Conservation (phyloP, 2,113 vertebrate species). For the Monopterus albus region DNA sequence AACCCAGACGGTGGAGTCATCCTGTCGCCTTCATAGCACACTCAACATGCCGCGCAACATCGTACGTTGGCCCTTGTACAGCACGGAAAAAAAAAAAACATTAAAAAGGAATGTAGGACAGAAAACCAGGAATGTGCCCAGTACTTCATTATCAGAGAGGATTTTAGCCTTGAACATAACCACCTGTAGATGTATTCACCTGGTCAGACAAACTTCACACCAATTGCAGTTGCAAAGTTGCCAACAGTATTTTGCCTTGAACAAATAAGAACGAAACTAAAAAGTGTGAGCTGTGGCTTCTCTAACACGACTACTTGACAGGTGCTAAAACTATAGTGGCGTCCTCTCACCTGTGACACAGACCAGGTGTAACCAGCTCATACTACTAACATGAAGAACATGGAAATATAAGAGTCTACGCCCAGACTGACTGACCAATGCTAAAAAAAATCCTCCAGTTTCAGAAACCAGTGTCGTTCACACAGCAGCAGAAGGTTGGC, state of each 20-base stretch:
- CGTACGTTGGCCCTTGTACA: slow-evolving; percentile 55
- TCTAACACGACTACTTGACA: slow-evolving; percentile 33
- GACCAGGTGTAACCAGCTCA: slow-evolving; percentile 12
- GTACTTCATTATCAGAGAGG: slow-evolving; percentile 43
- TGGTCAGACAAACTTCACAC: slow-evolving; percentile 21
- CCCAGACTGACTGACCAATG: slow-evolving; percentile 41
- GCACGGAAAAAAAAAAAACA: slow-evolving; percentile 29
- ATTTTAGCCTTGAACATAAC: slow-evolving; percentile 12
- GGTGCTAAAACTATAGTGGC: slow-evolving; percentile 25
- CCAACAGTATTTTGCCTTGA: not conserved
- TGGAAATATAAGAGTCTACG: slow-evolving; percentile 34
- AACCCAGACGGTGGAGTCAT: slow-evolving; percentile 64
- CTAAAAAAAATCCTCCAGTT: slow-evolving; percentile 71
- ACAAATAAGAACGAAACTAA: slow-evolving; percentile 31
- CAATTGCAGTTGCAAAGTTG: not conserved
- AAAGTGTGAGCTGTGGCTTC: slow-evolving; percentile 35
- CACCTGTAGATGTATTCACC: slow-evolving; percentile 20
- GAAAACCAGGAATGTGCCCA: slow-evolving; percentile 48
- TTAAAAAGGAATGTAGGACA: slow-evolving; percentile 69
- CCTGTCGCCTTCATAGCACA: slow-evolving; percentile 61
- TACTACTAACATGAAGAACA: slow-evolving; percentile 31
- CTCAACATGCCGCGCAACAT: slow-evolving; percentile 40
- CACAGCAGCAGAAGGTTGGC: slow-evolving; percentile 67
- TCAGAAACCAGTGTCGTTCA: slow-evolving; percentile 75
- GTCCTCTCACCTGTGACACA: slow-evolving; percentile 40